A percentile compares a stretch with the other conserved stretches of the same genome.
Evolutionary conservation across 2,888 invertebrate species (phyloP).

Genomic region (Lasioglossum zephyrum): DNA sequence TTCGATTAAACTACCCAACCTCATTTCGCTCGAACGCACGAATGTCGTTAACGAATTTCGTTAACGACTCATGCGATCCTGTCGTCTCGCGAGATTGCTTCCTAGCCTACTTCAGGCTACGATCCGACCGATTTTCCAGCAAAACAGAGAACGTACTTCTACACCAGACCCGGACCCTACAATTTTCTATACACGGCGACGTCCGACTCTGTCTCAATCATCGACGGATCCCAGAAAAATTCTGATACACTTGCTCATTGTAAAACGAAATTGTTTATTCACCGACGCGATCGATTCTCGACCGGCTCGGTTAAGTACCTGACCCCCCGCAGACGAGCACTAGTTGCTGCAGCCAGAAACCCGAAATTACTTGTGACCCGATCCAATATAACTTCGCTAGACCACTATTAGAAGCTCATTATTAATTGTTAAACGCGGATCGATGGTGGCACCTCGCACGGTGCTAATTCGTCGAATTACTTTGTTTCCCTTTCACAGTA

Average conservation of each 20-base stretch:
- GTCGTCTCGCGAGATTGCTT: slow-evolving; percentile 63
- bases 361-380: neutral
- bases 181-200: neutral
- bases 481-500: neutral
- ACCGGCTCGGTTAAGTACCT: neutral
- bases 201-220: neutral
- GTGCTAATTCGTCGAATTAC: neutral
- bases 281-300: neutral
- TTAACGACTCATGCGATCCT: slow-evolving; percentile 73
- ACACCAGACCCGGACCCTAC: slow-evolving; percentile 8
- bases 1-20: slow-evolving; percentile 67
- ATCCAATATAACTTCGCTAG: neutral
- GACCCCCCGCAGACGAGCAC: neutral
- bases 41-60: slow-evolving; percentile 76
- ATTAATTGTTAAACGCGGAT: neutral
- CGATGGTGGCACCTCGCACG: neutral
- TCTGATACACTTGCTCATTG: neutral
- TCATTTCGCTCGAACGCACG: slow-evolving; percentile 65
- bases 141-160: slow-evolving; percentile 41
- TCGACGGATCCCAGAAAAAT: neutral
- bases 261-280: neutral
- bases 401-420: neutral
- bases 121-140: slow-evolving; percentile 52
- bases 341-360: neutral
- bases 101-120: slow-evolving; percentile 47